Evolutionary conservation across 2,888 invertebrate genomes (phyloP), one percentile per base, ranked within the genome.

Genomic region (Diloba caeruleocephala): DNA sequence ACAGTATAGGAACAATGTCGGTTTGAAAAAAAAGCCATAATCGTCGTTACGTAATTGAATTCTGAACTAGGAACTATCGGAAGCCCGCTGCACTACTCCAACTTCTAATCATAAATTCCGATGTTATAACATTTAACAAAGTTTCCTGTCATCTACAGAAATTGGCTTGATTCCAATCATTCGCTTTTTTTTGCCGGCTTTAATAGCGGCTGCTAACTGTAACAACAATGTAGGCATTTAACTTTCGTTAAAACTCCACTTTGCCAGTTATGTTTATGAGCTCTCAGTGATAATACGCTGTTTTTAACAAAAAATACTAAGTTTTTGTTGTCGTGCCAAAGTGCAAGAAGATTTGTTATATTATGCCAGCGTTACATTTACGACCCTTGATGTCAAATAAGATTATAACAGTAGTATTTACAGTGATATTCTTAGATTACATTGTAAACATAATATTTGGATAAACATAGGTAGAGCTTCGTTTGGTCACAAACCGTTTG

Each of bases 81-180:
- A 62, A 73, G 73, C 67, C 64, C 65, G 74, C 76, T 76, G 74
- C 79, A 79, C 76, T 76, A 69, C 73, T 64, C 67, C 72, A 73
- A 76, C 76, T 78, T 80, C 78, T 82, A 82, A 85, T 83, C 81
- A 84, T 84, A 85, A 85, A 85, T 85, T 85, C 78, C 74, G 71
- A 72, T 81, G 81, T 79, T 84, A 84, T 80, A 82, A 82, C 78
- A 79, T 84, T 83, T 83, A 82, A 82, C 85, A 82, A 85, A 85
- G 81, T 86, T 87, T 78, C 76, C 80, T 81, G 85, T 84, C 84
- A 78, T 75, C 78, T 57, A 66, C 85, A 87, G 82, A 84, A 82
- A 87, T 86, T 85, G 81, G 80, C 80, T 82, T 74, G 66, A 79
- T 68, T 83, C 81, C 76, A 78, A 76, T 71, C 75, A 69, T 55